Conservation (phyloP, 2,888 invertebrate species). For the Leistus spinibarbis region DNA sequence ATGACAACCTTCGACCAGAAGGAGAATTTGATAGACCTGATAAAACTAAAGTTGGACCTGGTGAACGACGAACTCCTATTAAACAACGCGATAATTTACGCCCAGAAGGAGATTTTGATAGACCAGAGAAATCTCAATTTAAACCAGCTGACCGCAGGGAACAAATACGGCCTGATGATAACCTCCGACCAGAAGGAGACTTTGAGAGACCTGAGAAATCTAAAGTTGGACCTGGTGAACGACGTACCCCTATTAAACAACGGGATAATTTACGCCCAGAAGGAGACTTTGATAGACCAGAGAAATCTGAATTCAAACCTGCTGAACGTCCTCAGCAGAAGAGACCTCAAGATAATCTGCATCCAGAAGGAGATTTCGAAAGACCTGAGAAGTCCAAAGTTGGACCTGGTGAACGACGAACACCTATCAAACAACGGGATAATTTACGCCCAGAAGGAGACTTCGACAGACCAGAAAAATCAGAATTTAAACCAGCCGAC, state of each 20-base stretch:
- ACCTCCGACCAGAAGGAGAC: slow-evolving; percentile 59
- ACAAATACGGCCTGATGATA: slow-evolving; percentile 61
- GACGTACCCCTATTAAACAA: slow-evolving; percentile 55
- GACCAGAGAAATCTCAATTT: slow-evolving; percentile 56
- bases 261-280: slow-evolving; percentile 49
- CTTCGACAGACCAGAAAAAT: slow-evolving; percentile 55
- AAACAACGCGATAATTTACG: slow-evolving; percentile 62
- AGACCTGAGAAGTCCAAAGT: slow-evolving; percentile 52
- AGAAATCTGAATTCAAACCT: slow-evolving; percentile 50
- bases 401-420: slow-evolving; percentile 57
- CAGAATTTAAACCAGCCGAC: slow-evolving; percentile 51
- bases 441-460: slow-evolving; percentile 60
- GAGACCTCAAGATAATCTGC: slow-evolving; percentile 65
- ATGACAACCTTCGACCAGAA: slow-evolving; percentile 69
- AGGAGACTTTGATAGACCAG: slow-evolving; percentile 52
- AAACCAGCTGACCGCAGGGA: slow-evolving; percentile 61
- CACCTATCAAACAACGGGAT: slow-evolving; percentile 49
- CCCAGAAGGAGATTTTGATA: slow-evolving; percentile 58
- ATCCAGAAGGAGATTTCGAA: slow-evolving; percentile 55
- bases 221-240: slow-evolving; percentile 52
- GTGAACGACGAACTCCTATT: slow-evolving; percentile 56
- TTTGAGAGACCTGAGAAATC: slow-evolving; percentile 52
- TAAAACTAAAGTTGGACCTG: slow-evolving; percentile 51
- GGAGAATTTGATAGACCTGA: slow-evolving; percentile 63
- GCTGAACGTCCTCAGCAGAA: slow-evolving; percentile 59